Evolutionary conservation across 2,797 vertebrate genomes (phyloP), one percentile per base, ranked within the genome.

Genomic region (Hydrocynus forskahlii): DNA sequence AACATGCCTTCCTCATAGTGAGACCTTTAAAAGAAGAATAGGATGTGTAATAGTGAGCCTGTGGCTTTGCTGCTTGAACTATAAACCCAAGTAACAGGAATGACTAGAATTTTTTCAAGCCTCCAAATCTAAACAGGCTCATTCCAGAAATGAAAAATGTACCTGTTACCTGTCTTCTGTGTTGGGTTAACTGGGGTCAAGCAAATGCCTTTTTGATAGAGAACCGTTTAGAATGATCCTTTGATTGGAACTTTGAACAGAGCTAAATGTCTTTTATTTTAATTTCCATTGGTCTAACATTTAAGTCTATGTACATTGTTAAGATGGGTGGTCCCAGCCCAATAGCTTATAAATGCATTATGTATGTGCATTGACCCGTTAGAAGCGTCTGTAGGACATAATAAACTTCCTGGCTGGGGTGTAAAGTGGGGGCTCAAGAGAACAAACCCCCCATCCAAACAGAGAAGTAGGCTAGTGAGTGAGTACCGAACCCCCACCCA

Each of bases 371-470:
- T 84, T 88, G 87, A 84, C 87, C 82, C 71, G 75, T 91, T 84
- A 80, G 80, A 10, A 76, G 88, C 91, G 88, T 86, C 90, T 91
- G 91, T 90, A 60, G 75, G 76, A 80, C 74, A 91, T 89, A 90
- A 91, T 91, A 87, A 89, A 90, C 87, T 90, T 89, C 80, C 85
- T 84, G 48, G 72, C 13, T 80, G 83, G 86, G 85, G 78, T 78
- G 85, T 55, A 50, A 89, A 87, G 60, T 23, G 73, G 52, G 75
- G n/a, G 60, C 23, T 21, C 29, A 62, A 71, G 1, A n/a, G 76
- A 82, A 78, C 76, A 38, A 4, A 35, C 70, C 84, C 83, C 87
- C 85, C 77, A 72, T 79, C 59, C 78, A 70, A 55, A 72, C 29
- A 43, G 38, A 78, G 57, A 59, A 81, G 48, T 21, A 14, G 55